Conservation (phyloP, 2,113 vertebrate genomes). For the Crotophaga sulcirostris region DNA sequence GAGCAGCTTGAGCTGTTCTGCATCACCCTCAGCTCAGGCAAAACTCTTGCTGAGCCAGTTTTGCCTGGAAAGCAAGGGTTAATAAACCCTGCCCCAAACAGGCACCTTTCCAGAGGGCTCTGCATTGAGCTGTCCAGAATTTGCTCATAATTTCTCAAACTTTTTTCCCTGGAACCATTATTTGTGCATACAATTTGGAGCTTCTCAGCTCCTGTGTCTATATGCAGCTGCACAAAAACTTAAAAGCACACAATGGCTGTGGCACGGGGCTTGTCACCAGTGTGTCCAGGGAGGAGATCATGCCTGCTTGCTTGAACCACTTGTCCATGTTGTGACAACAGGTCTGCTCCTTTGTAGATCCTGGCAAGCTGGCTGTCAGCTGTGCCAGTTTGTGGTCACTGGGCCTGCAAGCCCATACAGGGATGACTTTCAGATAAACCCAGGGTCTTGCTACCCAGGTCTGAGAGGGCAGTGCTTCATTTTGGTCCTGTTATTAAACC, state of each 20-base stretch:
- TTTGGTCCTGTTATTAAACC: not conserved
- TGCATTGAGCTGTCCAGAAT: not conserved
- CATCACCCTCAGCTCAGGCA: not conserved
- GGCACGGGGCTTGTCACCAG: not conserved
- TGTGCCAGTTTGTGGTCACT: not conserved
- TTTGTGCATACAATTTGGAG: not conserved
- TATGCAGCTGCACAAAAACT: not conserved
- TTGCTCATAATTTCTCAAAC: not conserved
- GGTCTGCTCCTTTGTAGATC: not conserved
- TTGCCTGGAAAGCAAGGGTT: not conserved
- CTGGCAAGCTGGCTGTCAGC: not conserved
- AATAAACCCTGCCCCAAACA: not conserved
- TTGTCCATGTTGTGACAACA: not conserved
- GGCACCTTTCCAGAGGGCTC: not conserved
- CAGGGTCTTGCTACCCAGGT: not conserved
- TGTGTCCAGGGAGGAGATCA: rapidly evolving
- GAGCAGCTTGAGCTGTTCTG: not conserved
- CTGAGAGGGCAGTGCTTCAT: not conserved
- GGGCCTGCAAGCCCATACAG: not conserved
- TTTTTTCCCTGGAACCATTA: not conserved
- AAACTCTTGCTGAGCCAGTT: not conserved
- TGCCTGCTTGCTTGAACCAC: rapidly evolving
- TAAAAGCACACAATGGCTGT: not conserved
- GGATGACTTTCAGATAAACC: not conserved
- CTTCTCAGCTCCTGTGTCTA: not conserved